Evolutionary conservation across 2,888 invertebrate genomes (phyloP).

Genomic region (Caenorhabditis sp.): DNA sequence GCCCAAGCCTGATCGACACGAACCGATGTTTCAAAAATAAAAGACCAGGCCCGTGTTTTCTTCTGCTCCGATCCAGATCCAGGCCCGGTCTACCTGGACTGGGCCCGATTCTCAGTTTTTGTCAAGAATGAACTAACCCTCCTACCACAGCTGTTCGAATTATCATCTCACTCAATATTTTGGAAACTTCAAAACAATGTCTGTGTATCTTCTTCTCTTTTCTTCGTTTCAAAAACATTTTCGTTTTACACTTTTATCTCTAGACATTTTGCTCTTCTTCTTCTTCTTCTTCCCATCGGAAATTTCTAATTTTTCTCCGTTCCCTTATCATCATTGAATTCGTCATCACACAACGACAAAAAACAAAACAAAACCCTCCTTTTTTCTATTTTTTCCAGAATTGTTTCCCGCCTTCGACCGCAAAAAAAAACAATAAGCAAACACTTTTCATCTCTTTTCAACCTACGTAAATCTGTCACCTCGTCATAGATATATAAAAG

Average conservation of each 20-base stretch:
- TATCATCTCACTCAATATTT: too few species aligned
- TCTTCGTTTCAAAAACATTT: too few species aligned
- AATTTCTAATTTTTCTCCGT: not conserved
- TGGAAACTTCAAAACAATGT: too few species aligned
- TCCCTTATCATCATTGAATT: not conserved
- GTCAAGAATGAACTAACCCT: too few species aligned
- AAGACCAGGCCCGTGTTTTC: too few species aligned
- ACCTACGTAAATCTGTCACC: not conserved
- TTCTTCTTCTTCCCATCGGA: not conserved
- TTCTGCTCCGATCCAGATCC: too few species aligned
- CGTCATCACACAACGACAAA: not conserved
- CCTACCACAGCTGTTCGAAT: too few species aligned
- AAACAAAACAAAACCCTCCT: not conserved
- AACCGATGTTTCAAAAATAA: too few species aligned
- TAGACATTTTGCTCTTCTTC: not conserved
- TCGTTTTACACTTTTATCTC: not conserved
- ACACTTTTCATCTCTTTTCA: not conserved
- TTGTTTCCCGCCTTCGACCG: not conserved
- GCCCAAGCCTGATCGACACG: too few species aligned
- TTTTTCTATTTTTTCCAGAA: not conserved
- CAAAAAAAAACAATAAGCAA: not conserved
- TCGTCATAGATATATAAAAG: constrained; percentile 1
- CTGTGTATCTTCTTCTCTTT: too few species aligned
- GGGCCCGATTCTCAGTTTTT: too few species aligned
- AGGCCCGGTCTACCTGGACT: too few species aligned